Evolutionary conservation across 2,888 invertebrate genomes (phyloP).

Genomic region (Mesoligia furuncula): DNA sequence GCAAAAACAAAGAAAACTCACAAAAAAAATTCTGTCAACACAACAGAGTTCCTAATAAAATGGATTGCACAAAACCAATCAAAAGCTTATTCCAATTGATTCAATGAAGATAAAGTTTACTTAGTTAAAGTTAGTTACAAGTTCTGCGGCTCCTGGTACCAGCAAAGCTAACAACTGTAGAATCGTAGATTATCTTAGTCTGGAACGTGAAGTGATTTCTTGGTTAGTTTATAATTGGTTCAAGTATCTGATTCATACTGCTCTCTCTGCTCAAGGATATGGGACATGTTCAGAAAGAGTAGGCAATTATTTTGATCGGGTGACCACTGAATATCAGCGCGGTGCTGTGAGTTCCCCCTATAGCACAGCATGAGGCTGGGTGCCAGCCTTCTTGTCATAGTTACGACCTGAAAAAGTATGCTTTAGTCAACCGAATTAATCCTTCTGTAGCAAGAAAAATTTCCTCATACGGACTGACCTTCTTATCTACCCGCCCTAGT

Average conservation of each 20-base stretch:
- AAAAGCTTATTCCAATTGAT: constrained; percentile 45
- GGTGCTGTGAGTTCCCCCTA: background rate
- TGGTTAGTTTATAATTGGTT: constrained; percentile 11
- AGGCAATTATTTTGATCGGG: background rate
- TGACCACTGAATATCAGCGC: background rate
- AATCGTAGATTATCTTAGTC: constrained; percentile 24
- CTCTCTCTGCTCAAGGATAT: background rate
- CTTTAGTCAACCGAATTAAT: background rate
- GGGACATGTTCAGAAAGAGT: background rate
- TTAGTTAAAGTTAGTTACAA: constrained; percentile 30
- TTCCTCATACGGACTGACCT: background rate
- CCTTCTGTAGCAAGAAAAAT: background rate
- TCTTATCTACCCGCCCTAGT: background rate
- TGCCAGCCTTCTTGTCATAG: background rate
- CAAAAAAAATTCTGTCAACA: background rate
- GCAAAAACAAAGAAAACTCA: background rate
- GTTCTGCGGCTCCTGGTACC: constrained; percentile 21
- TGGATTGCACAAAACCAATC: constrained; percentile 37
- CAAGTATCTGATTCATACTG: constrained; percentile 4
- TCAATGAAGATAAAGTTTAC: constrained; percentile 38
- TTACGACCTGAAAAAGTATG: background rate
- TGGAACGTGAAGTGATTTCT: constrained; percentile 8
- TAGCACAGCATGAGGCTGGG: background rate
- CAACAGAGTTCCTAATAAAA: constrained; percentile 16
- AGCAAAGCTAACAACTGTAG: constrained; percentile 40